phyloP scores from a whole-genome alignment of 2,113 vertebrate genomes.

The Ranitomeya imitator region DNA sequence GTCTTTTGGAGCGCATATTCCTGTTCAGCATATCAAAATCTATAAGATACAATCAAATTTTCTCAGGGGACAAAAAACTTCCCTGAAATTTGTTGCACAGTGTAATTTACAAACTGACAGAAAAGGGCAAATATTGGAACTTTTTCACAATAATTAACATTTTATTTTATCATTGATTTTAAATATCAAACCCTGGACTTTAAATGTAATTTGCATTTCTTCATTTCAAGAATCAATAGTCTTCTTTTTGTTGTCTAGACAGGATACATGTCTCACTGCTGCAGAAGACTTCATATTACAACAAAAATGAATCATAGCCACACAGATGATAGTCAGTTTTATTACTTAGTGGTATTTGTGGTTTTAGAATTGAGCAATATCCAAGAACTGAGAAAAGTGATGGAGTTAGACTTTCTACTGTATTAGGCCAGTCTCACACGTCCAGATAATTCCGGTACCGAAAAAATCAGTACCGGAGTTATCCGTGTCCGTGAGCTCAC shows the following conservation, averaged over 20 bases:
- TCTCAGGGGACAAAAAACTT: no score
- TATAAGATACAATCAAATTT: no score
- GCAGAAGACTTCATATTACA: conserved; percentile 4
- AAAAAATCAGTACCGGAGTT: no score
- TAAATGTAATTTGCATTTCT: not conserved
- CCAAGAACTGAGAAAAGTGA: not conserved
- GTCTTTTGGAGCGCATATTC: no score
- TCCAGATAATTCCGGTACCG: no score
- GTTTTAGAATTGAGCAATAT: not conserved
- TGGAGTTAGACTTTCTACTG: not conserved
- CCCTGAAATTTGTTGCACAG: no score
- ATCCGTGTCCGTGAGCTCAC: no score
- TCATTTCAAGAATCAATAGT: not conserved
- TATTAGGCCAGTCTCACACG: no score
- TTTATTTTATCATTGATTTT: not conserved
- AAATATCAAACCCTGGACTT: not conserved
- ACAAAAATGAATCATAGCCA: not conserved
- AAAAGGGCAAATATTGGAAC: not conserved
- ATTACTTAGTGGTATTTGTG: not conserved
- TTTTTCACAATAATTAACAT: not conserved
- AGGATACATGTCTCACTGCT: not conserved
- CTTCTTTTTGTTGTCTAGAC: conserved; percentile 20
- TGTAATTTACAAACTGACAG: not conserved
- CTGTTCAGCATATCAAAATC: no score
- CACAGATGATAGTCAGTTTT: not conserved